Evolutionary conservation across 2,888 invertebrate genomes (phyloP).

Genomic region (Tenthredo distinguenda): DNA sequence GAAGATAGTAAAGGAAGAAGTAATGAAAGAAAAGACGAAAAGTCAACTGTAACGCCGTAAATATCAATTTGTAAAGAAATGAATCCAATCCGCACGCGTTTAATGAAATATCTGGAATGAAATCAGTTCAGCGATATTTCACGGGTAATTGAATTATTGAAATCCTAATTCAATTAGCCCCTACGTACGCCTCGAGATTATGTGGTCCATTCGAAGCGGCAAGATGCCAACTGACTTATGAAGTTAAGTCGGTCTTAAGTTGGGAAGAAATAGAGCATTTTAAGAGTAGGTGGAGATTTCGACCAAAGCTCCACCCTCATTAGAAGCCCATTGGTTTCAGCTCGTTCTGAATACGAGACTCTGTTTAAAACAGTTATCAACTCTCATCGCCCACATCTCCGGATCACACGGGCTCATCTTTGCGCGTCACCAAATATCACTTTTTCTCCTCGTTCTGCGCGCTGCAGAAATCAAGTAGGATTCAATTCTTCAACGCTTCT

Average conservation of each 20-base stretch:
- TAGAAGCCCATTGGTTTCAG: constrained; percentile 74
- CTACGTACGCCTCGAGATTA: constrained; percentile 49
- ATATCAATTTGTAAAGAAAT: constrained; percentile 17
- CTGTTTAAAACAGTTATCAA: constrained; percentile 48
- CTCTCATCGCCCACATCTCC: constrained; percentile 33
- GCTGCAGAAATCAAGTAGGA: background rate
- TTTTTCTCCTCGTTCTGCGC: background rate
- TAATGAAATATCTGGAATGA: constrained; percentile 36
- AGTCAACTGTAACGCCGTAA: background rate
- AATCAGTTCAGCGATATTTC: constrained; percentile 57
- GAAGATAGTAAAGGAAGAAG: background rate
- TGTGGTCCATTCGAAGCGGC: constrained; percentile 63
- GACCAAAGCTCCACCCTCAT: constrained; percentile 75
- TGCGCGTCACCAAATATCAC: background rate
- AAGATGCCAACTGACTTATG: constrained; percentile 75
- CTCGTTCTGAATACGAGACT: constrained; percentile 46
- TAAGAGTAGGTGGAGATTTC: constrained; percentile 77
- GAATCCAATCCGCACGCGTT: constrained; percentile 19
- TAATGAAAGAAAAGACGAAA: background rate
- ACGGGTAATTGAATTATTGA: constrained; percentile 68
- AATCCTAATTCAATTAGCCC: constrained; percentile 64
- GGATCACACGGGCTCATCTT: constrained; percentile 10
- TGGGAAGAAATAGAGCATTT: constrained; percentile 73
- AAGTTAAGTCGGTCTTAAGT: constrained; percentile 74
- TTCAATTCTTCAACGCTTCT: background rate